Percentiles rank a stretch among this genome's conserved stretches.
These are phyloP conservation scores for Hydrolagus affinis DNA, from an alignment of 2,113 vertebrate species.

Conservation along the genomic window DNA sequence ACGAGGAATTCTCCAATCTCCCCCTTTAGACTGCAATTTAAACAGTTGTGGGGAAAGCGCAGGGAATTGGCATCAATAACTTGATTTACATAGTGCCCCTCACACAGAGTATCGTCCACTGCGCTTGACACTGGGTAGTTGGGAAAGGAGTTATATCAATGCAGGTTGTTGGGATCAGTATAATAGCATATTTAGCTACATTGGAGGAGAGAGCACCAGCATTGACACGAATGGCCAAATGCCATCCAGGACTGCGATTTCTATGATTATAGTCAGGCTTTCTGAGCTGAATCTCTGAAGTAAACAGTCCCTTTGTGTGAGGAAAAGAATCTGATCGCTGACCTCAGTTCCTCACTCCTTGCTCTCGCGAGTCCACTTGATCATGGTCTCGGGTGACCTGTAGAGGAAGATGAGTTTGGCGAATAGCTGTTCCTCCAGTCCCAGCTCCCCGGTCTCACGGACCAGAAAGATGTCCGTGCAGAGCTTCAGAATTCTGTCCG, in stretches of 20 bases:
- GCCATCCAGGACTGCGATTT: not conserved
- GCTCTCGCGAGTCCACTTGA: constrained; percentile 54
- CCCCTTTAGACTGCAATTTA: too few relatives aligned
- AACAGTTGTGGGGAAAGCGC: too few relatives aligned
- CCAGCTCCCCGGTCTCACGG: constrained; percentile 59
- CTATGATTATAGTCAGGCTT: not conserved
- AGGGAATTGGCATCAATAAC: too few relatives aligned
- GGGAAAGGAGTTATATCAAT: too few relatives aligned
- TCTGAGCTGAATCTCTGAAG: not conserved
- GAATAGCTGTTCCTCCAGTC: constrained; percentile 63
- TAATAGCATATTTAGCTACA: too few relatives aligned
- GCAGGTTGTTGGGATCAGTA: too few relatives aligned
- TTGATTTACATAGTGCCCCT: too few relatives aligned
- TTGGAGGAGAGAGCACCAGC: too few relatives aligned
- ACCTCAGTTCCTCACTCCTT: constrained; percentile 40
- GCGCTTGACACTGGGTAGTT: too few relatives aligned
- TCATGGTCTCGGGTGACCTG: constrained; percentile 54
- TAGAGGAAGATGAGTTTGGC: constrained; percentile 62
- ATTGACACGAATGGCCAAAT: too few relatives aligned
- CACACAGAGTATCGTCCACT: too few relatives aligned
- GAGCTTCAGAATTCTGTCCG: constrained; percentile 60
- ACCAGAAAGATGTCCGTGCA: constrained; percentile 61
- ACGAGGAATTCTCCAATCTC: too few relatives aligned
- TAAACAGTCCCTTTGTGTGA: not conserved
- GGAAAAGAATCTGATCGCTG: not conserved